phyloP scores from a whole-genome alignment of 1,140 invertebrate genomes.

The Sycobia sp. region DNA sequence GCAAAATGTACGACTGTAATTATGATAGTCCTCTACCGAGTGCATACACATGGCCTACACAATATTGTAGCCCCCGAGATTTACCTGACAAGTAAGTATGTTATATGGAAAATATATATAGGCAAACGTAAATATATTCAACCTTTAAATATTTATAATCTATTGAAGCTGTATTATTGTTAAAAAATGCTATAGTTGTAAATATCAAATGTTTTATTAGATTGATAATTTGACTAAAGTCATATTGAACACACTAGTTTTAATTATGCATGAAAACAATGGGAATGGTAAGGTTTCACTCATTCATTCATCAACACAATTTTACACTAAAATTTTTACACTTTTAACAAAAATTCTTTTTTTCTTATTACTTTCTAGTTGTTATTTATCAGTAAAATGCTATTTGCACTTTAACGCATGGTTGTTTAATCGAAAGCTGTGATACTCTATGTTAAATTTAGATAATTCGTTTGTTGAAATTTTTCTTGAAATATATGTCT shows the following conservation, averaged over 20 bases:
- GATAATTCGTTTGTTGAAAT: no score
- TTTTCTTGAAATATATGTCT: no score
- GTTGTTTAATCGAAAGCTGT: neutral
- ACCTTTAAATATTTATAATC: neutral
- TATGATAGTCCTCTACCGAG: constrained; percentile 79
- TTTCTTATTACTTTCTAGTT: neutral
- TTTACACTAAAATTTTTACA: constrained; percentile 6
- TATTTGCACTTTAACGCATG: constrained; percentile 8
- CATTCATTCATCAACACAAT: neutral
- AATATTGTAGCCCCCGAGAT: constrained; percentile 52
- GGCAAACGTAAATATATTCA: neutral
- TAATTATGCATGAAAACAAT: constrained; percentile 18
- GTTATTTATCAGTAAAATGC: no score
- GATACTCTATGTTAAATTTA: constrained; percentile 23
- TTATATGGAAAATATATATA: neutral
- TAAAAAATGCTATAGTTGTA: constrained; percentile 13
- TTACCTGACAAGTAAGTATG: constrained; percentile 58
- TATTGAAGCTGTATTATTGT: neutral
- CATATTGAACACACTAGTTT: neutral
- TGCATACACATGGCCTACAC: constrained; percentile 73
- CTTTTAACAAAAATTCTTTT: constrained; percentile 1
- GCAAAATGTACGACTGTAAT: constrained; percentile 79
- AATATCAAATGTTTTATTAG: neutral
- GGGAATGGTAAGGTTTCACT: constrained; percentile 1
- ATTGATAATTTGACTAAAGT: neutral